These are phyloP conservation scores for Sakesphorus luctuosus DNA, from an alignment of 2,113 vertebrate species.

Conservation along the genomic window DNA sequence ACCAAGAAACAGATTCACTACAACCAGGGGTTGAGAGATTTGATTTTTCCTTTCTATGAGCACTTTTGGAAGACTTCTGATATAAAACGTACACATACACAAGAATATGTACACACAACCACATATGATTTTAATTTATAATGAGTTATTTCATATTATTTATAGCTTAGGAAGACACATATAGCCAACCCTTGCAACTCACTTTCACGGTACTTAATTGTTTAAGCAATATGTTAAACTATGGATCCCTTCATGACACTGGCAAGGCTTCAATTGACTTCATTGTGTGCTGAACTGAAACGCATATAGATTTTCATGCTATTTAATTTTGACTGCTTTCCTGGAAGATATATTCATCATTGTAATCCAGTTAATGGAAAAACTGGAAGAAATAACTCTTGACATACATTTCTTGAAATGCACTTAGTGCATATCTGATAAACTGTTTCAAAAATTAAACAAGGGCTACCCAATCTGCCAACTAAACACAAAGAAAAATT, in stretches of 20 bases:
- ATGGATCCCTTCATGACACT: not conserved
- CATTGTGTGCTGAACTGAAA: not conserved
- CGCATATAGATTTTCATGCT: not conserved
- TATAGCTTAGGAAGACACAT: not conserved
- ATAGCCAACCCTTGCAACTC: not conserved
- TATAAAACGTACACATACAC: not conserved
- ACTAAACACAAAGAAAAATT: not conserved
- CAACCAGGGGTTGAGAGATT: not conserved
- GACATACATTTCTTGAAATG: not conserved
- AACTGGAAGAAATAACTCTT: not conserved
- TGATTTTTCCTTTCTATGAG: not conserved
- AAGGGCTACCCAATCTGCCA: not conserved
- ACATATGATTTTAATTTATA: not conserved
- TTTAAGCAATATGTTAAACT: not conserved
- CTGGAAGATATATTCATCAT: not conserved
- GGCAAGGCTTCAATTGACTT: not conserved
- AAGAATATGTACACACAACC: not conserved
- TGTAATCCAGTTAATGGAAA: not conserved
- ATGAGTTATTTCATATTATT: not conserved
- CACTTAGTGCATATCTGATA: not conserved
- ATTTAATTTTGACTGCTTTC: not conserved
- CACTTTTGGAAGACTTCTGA: not conserved
- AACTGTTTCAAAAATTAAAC: slow-evolving; percentile 1
- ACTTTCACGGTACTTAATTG: not conserved
- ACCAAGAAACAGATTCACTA: not conserved